Evolutionary conservation across 2,113 vertebrate species (phyloP).

Genomic region (Promerops cafer): DNA sequence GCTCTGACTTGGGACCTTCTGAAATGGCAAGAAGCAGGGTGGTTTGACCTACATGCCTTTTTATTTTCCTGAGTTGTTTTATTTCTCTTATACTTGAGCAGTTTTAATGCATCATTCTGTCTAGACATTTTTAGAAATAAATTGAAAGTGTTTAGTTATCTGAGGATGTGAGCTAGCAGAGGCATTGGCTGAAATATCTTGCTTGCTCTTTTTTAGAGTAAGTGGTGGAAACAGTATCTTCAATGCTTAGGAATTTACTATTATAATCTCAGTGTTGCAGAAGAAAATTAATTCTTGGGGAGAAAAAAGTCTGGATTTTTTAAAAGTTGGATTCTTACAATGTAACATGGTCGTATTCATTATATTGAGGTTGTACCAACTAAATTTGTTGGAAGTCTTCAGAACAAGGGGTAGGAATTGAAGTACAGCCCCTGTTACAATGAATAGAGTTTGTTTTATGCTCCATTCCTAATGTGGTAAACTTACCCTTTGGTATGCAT

Average conservation of each 20-base stretch:
- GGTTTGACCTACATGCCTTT: not conserved
- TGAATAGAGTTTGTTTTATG: not conserved
- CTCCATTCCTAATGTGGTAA: not conserved
- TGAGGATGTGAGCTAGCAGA: not conserved
- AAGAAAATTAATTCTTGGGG: not conserved
- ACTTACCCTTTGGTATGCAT: not conserved
- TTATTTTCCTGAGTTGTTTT: slow-evolving; percentile 1
- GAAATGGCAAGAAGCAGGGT: not conserved
- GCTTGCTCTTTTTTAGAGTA: not conserved
- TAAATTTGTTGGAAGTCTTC: not conserved
- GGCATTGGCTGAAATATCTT: not conserved
- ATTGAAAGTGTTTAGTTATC: not conserved
- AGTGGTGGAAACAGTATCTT: not conserved
- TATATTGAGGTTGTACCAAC: not conserved
- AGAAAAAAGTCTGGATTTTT: not conserved
- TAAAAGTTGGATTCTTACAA: not conserved
- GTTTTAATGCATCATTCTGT: not conserved
- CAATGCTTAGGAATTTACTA: not conserved
- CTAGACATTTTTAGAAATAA: not conserved
- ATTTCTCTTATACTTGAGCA: slow-evolving; percentile 37
- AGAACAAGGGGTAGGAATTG: not conserved
- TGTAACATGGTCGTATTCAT: not conserved
- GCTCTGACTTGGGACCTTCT: not conserved
- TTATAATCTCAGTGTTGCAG: not conserved
- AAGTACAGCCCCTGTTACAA: not conserved